Base-by-base conservation (phyloP, 2,113 vertebrate species). In the Artemisiospiza belli region DNA sequence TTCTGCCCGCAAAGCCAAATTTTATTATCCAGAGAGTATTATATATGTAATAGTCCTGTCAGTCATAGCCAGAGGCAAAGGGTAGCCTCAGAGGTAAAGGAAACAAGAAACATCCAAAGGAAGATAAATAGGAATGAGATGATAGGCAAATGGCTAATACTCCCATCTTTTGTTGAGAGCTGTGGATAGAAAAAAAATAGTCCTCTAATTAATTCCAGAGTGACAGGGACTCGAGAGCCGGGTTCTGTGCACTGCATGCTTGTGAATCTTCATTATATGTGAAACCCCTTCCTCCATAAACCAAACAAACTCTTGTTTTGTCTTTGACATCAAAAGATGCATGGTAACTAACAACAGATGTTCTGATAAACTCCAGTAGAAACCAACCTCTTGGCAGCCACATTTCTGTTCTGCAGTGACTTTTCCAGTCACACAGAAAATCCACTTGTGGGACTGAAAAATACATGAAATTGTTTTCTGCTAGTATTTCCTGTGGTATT, bases 251-350 rank as follows among this genome's bases (percentile, higher is more conserved):
- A 41, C 67, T 83, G 62, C 51, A 69, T 62, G 70, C 79, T 80
- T 93, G 88, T 86, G 96, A 86, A 90, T 88, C 75, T 59, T 94
- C 59, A 58, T 88, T 92, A 58, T 30, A 78, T 76, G 73, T 66
- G 85, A 96, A 93, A 51, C 72, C 57, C 68, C 46, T 83, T 96
- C 92, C 67, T 93, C 35, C 46, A 37, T 39, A 87, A 95, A 74
- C 61, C 79, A 89, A 96, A 91, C 74, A 90, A 96, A 88, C 28
- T 35, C 72, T 96, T 93, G 82, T 90, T 94, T 82, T 90, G 88
- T 83, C 68, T 96, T 94, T 90, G 73, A 94, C 79, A 92, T 96
- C 85, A 97, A 96, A 94, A 88, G 82, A 80, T 31, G 59, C 52
- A 70, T 43, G n/a, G 49, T 94, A 95, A 96, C 70, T 81, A 94